Base-by-base conservation (phyloP, 2,797 vertebrate genomes). In the Sylvilagus floridanus region DNA sequence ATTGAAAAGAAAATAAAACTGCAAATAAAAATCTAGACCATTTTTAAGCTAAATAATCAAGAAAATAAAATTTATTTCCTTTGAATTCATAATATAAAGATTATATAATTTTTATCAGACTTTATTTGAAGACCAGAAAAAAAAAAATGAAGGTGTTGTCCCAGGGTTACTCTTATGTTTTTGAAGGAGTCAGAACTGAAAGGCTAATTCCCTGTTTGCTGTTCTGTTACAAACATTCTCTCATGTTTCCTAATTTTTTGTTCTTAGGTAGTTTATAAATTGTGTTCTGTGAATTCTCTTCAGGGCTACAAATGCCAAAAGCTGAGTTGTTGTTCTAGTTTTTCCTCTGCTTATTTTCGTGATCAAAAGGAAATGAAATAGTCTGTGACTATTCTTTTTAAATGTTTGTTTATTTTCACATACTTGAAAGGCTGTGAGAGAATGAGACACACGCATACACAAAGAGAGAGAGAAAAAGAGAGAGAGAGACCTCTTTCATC, bases 331-430 rank as follows among this genome's bases (percentile, higher is more conserved):
- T 90, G 2, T 66, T 10, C 32, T 90, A 81, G 16, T 95, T 88
- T 16, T 90, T 90, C 84, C n/a, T 90, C 10, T 71, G 11, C 37
- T 91, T 93, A 69, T 90, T n/a, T 83, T 91, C 21, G 10, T 88
- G 95, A 62, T 5, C 16, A 63, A 84, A 88, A 62, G 1, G 63
- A 90, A 92, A 77, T 5, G 63, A 79, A 86, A 35, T 1, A 54
- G 13, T 16, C 13, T 65, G 3, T 88, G 35, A 17, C 4, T 57
- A 57, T 57, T 21, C 54, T 57, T 57, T 21, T 57, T 11, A 57
- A 57, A 57, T 57, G 6, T 21, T 21, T 57, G 54, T 21, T 57
- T 57, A 57, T 57, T 57, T 57, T 57, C 14, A 21, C 19, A 4
- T 57, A 57, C 54, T 57, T 57, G 13, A 57, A 57, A 57, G 54